Evolutionary conservation across 2,888 invertebrate genomes (phyloP).

Genomic region (Xanthorhoe spadicearia): DNA sequence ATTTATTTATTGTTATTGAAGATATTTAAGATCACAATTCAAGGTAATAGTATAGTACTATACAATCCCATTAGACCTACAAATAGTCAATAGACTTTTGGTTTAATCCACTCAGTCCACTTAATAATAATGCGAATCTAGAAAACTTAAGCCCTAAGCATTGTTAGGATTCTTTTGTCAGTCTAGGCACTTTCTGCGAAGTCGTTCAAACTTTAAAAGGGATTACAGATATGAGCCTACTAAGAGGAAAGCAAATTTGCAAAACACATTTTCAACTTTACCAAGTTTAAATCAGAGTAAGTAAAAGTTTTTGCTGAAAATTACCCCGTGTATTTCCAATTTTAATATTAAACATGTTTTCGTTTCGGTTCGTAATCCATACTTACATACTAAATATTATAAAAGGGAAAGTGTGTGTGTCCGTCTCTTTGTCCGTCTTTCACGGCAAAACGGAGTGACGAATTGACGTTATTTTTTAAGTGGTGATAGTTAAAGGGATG

Average conservation of each 20-base stretch:
- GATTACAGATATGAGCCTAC: not conserved
- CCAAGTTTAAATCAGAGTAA: not conserved
- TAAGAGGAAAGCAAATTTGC: not conserved
- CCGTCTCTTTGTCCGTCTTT: too few species aligned
- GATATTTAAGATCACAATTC: too few species aligned
- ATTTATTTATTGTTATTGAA: too few species aligned
- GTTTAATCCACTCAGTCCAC: not conserved
- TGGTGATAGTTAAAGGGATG: too few species aligned
- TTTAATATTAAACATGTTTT: slow-evolving; percentile 39
- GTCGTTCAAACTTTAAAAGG: not conserved
- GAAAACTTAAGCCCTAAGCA: not conserved
- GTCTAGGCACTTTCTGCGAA: not conserved
- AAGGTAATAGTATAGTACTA: too few species aligned
- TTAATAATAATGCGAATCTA: not conserved
- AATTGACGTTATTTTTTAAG: too few species aligned
- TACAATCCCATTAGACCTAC: too few species aligned
- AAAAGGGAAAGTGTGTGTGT: too few species aligned
- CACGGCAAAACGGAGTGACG: too few species aligned
- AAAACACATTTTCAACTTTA: not conserved
- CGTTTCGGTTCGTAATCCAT: slow-evolving; percentile 32
- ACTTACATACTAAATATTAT: too few species aligned
- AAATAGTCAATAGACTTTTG: too few species aligned
- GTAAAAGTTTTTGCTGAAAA: not conserved
- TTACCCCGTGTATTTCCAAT: slow-evolving; percentile 38
- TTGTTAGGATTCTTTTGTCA: not conserved